Evolutionary conservation across 2,113 vertebrate species (phyloP).

Genomic region (Sceloporus undulatus): DNA sequence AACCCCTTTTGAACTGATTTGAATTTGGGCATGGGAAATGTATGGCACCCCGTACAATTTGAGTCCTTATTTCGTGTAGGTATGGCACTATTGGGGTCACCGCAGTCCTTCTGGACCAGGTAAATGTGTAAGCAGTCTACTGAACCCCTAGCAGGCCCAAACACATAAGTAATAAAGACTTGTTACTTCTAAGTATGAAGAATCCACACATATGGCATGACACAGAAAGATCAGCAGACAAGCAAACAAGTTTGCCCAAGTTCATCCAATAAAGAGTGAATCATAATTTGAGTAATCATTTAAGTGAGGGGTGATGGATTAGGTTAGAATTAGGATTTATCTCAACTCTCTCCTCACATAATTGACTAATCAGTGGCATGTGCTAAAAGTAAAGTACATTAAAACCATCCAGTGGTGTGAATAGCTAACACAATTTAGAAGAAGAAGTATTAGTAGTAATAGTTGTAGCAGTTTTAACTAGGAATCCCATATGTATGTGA

Average conservation of each 20-base stretch:
- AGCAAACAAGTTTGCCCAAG: neutral
- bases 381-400: conserved; percentile 46
- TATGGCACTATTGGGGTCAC: too few relatives aligned
- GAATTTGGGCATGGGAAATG: too few relatives aligned
- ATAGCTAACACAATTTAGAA: conserved; percentile 66
- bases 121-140: neutral
- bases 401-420: conserved; percentile 60
- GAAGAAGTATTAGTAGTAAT: conserved; percentile 31
- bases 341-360: conserved; percentile 14
- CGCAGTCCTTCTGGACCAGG: too few relatives aligned
- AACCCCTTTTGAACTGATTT: too few relatives aligned
- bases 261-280: neutral
- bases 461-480: conserved; percentile 67
- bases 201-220: neutral
- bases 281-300: conserved; percentile 22
- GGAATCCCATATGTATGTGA: conserved; percentile 75
- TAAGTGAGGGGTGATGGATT: conserved; percentile 37
- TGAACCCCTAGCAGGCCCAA: neutral
- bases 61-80: too few relatives aligned
- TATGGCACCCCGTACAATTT: too few relatives aligned
- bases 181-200: too few relatives aligned
- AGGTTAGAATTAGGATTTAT: conserved; percentile 54
- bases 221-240: neutral
- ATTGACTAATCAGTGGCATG: conserved; percentile 66
- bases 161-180: neutral